Base-by-base conservation (phyloP, 2,113 vertebrate genomes). In the Coreoperca whiteheadi region DNA sequence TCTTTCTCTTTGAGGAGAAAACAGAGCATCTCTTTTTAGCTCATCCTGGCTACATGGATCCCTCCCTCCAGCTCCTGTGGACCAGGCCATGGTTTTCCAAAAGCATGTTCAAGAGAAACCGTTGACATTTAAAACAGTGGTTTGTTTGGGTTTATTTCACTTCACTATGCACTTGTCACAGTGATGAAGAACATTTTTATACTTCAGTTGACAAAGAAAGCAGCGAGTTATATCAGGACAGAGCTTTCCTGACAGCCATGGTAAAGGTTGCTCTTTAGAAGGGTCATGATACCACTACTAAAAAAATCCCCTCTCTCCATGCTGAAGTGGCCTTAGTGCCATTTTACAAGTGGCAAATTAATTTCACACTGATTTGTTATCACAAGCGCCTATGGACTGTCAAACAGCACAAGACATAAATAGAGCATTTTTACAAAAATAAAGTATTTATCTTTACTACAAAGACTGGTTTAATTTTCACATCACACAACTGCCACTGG, bases 281-380 rank as follows among this genome's bases (percentile, higher is more conserved):
- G 57, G 30, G 77, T 69, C 61, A 59, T 72, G 37, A 85, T 67
- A 46, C 43, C 32, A 32, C 8, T 7, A 30, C 8, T 61, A 53
- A 66, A 46, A 56, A 84, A 72, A 48, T 59, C 64, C 61, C 72
- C 70, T 73, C 61, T 77, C 71, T 82, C 11, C 28, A 78, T 87
- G 77, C 71, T 63, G 32, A 81, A 82, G 67, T 71, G 63, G 54
- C 57, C 74, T 74, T 25, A 21, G 51, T 67, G 72, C 73, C 48
- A 75, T 83, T 93, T 91, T 83, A 89, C 60, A 8, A 88, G 86
- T 46, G 82, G 48, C 43, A 85, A 86, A 87, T 85, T 4, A 79
- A 89, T 91, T 93, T 87, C 80, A 70, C 81, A 81, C 72, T 67
- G 50, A 77, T 87, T 74, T 75, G 68, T 85, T 75, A 81, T 79